Evolutionary conservation across 2,113 vertebrate genomes (phyloP).

Genomic region (Australoheros scitulus): DNA sequence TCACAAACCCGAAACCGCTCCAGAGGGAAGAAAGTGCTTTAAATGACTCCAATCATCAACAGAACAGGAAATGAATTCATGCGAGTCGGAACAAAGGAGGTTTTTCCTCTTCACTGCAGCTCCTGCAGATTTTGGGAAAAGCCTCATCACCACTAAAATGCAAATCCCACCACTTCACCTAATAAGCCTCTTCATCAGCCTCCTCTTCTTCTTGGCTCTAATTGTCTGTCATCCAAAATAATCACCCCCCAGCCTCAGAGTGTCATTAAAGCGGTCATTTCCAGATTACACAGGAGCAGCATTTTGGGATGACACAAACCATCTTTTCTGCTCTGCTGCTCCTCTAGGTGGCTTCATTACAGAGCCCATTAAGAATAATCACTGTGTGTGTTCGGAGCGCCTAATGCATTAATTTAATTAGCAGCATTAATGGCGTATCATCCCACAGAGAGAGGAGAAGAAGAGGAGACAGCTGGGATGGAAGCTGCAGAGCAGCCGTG

Average conservation of each 20-base stretch:
- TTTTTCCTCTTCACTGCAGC: neutral
- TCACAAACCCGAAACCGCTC: no score
- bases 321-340: constrained; percentile 42
- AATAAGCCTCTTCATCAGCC: neutral
- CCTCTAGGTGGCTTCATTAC: constrained; percentile 56
- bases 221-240: constrained; percentile 1
- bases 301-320: constrained; percentile 25
- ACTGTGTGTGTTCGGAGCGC: constrained; percentile 24
- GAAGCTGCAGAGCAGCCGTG: neutral
- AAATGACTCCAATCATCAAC: no score
- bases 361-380: constrained; percentile 58
- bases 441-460: constrained; percentile 3
- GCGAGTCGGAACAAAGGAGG: neutral
- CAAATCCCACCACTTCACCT: neutral
- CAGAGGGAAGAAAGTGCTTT: no score
- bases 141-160: constrained; percentile 14
- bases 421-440: constrained; percentile 15
- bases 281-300: constrained; percentile 37
- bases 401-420: constrained; percentile 66
- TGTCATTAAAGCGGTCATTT: constrained; percentile 41
- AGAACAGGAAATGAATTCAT: no score
- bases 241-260: neutral
- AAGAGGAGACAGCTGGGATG: neutral
- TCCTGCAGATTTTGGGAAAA: constrained; percentile 7
- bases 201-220: neutral